Conservation (phyloP, 2,888 invertebrate species). For the Scaptomyza parva region DNA sequence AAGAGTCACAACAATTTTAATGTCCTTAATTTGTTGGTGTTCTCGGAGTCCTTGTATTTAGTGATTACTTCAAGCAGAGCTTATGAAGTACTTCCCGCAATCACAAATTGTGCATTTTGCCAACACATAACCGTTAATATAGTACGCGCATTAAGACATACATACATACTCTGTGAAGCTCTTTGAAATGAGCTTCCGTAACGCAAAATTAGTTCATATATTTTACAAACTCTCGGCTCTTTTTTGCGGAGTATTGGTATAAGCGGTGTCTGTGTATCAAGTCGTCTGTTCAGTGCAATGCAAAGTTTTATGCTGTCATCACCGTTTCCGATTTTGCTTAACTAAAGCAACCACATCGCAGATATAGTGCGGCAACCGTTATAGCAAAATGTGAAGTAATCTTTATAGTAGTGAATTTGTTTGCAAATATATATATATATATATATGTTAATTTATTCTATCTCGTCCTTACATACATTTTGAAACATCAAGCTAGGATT, state of each 20-base stretch:
- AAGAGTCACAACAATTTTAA: background rate
- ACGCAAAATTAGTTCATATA: slow-evolving; percentile 52
- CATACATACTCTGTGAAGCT: slow-evolving; percentile 14
- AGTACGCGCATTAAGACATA: slow-evolving; percentile 7
- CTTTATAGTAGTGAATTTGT: no score
- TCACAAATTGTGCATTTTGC: background rate
- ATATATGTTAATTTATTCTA: no score
- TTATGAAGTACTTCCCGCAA: background rate
- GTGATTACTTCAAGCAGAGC: background rate
- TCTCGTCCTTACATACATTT: no score
- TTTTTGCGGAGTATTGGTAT: slow-evolving; percentile 17
- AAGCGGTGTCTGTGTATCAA: slow-evolving; percentile 6
- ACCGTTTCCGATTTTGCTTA: slow-evolving; percentile 4
- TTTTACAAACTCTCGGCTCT: slow-evolving; percentile 27
- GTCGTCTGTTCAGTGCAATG: slow-evolving; percentile 28
- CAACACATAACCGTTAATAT: background rate
- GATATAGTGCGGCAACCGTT: slow-evolving; percentile 5
- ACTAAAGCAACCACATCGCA: slow-evolving; percentile 1
- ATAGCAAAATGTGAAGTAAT: no score
- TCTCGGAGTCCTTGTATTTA: no score
- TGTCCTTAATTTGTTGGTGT: background rate
- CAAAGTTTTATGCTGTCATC: slow-evolving; percentile 5
- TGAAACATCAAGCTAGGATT: no score
- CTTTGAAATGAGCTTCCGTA: slow-evolving; percentile 41
- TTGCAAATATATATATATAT: no score